A percentile compares a stretch with the other conserved stretches of the same genome.
Conservation (phyloP, 1,140 invertebrate species). For the Zeugodacus cucurbitae region DNA sequence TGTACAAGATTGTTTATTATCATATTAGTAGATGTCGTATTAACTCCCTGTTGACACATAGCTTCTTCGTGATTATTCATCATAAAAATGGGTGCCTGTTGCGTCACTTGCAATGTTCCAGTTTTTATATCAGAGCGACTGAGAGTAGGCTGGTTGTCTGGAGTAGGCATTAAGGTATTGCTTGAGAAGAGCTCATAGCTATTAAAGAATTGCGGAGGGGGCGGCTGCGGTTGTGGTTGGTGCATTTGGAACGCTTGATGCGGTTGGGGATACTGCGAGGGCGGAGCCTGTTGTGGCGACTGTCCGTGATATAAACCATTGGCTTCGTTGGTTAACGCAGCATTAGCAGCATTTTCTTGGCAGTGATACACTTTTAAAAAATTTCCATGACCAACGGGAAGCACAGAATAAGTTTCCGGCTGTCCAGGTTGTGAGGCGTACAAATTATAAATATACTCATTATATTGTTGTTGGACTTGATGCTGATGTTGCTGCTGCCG, state of each 20-base stretch:
- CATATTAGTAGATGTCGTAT: constrained; percentile 52
- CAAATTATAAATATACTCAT: constrained; percentile 9
- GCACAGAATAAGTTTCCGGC: constrained; percentile 60
- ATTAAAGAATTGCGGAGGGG: constrained; percentile 51
- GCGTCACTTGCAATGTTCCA: constrained; percentile 41
- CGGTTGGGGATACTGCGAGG: constrained; percentile 41
- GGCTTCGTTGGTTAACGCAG: constrained; percentile 15
- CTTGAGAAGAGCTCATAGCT: constrained; percentile 59
- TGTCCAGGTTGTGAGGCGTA: constrained; percentile 48
- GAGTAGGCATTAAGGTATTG: constrained; percentile 56
- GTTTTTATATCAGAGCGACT: not conserved
- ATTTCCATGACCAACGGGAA: constrained; percentile 62
- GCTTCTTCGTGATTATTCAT: constrained; percentile 45
- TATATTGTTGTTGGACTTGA: not conserved
- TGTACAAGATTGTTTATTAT: constrained; percentile 80
- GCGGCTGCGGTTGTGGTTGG: not conserved
- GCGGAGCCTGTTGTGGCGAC: not conserved
- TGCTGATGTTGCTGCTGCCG: not conserved
- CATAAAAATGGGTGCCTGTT: constrained; percentile 44
- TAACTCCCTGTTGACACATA: not conserved
- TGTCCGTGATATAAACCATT: constrained; percentile 7
- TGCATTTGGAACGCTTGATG: constrained; percentile 39
- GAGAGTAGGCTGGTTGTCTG: constrained; percentile 50
- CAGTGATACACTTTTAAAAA: constrained; percentile 63
- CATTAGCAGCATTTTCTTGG: constrained; percentile 50